Conservation (phyloP, 2,113 vertebrate genomes). For the Antechinus flavipes region DNA sequence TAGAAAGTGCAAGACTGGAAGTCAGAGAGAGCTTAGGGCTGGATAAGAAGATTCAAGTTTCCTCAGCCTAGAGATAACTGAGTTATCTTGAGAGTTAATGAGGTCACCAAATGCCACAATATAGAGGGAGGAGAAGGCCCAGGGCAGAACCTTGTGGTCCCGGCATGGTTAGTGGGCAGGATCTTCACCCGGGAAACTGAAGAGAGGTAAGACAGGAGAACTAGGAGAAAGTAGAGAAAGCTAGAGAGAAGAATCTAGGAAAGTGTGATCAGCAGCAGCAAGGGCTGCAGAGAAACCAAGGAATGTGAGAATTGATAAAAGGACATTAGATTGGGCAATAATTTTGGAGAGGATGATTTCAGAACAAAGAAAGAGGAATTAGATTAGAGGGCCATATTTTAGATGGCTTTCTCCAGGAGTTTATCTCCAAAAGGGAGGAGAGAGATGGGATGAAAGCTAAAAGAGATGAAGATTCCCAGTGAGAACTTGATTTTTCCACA, state of each 20-base stretch:
- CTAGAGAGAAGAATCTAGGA: not conserved
- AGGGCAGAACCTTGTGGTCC: not conserved
- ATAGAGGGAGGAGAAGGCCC: not conserved
- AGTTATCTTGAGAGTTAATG: not conserved
- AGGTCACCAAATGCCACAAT: not conserved
- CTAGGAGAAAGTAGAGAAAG: not conserved
- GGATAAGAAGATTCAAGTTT: not conserved
- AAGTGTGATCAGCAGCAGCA: not conserved
- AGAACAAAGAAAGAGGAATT: not conserved
- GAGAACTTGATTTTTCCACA: not conserved
- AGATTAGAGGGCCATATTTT: not conserved
- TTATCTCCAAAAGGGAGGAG: not conserved
- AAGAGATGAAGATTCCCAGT: not conserved
- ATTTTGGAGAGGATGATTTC: not conserved
- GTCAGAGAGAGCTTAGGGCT: not conserved
- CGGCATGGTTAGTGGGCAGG: not conserved
- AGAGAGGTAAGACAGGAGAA: not conserved
- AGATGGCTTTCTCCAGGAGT: not conserved
- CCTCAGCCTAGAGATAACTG: not conserved
- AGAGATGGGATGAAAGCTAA: not conserved
- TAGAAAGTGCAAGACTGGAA: not conserved
- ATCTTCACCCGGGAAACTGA: not conserved
- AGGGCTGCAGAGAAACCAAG: not conserved
- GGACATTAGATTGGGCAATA: not conserved
- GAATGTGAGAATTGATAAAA: not conserved